Base-by-base conservation (phyloP, 2,888 invertebrate species). In the Dasysyrphus albostriatus region DNA sequence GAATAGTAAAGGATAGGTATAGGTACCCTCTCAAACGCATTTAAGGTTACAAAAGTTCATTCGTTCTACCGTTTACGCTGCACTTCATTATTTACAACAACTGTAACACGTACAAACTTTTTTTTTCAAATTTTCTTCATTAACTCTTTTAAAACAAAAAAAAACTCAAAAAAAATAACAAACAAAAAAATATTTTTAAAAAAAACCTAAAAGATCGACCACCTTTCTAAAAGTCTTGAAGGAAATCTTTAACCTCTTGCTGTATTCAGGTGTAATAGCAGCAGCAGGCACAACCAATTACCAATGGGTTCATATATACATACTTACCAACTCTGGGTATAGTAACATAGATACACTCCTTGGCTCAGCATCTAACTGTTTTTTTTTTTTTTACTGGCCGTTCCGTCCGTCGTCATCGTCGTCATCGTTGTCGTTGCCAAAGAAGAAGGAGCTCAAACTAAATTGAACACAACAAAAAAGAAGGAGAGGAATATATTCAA, bases 261-360 rank as follows among this genome's bases (percentile, higher is more conserved):
- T 63, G 73, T 51, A 74, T 77, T 85, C 85, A 85, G 85, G 85
- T 82, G 85, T 85, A 85, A 85, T 82, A 67, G 82, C 74, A 74
- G 74, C 85, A 63, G 74, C 85, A 63, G 77, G 82, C 83, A 74
- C 77, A 58, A 70, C 77, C 83, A 83, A 87, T 83, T 87, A 87
- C 87, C 87, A 61, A 79, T 83, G 78, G 72, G 77, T 65, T 81
- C 61, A 61, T 61, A 42, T 24, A 24, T 61, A 8, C 2, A 5
- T 8, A 10, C 3, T 0, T 8, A 47, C 2, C 5, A 14, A 24
- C n/a, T 24, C 1, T 24, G 29, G 24, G 29, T 14, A 29, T 14
- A 29, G 54, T 54, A 32, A 24, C 29, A 58, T 37, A 58, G 37
- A 19, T 61, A 39, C 39, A 39, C 61, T 37, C 39, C 39, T 49